Evolutionary conservation across 2,888 invertebrate genomes (phyloP), one percentile per base, ranked within the genome.

Genomic region (Pristionchus maxplancki): DNA sequence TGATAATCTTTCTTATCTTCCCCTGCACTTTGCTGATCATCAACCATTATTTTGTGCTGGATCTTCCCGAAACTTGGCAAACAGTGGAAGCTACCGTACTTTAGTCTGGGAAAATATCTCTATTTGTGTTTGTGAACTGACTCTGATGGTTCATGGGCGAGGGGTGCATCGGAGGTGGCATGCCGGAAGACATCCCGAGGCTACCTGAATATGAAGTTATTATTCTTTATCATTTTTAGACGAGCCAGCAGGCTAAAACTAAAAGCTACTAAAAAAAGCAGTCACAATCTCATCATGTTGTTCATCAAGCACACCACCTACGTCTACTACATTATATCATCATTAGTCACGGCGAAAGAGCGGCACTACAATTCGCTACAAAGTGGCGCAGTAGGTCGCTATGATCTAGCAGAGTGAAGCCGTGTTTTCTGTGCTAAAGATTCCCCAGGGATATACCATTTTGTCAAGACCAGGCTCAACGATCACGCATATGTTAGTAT

Each of bases 121-220:
- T 67, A 24, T 58, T 58, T 58, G 58, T n/a, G 58, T 58, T 58
- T 58, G 58, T n/a, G 13, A 78, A 48, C 78, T 78, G 17, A 78
- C 78, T 78, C 28, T 78, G 78, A 28, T 78, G 58, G 53, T 34
- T 83, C 83, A 83, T 83, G 37, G 50, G 83, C 13, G 50, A 37
- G 9, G 50, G 53, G 8, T 50, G 83, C 50, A 83, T 31, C 1
- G 83, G 83, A 4, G 50, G 83, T 1, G 50, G 83, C 58, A 83
- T 58, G 9, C 53, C 53, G 1, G 83, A 17, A 13, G 53, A n/a
- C 83, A 83, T 83, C 34, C 58, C 53, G n/a, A 58, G 53, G 34
- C n/a, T 78, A 11, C 78, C 78, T 78, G 28, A 1, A 40, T 48
- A 28, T 8, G 1, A 34, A 24, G n/a, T n/a, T n/a, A n/a, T n/a